Evolutionary conservation across 2,113 vertebrate species (phyloP), one percentile per base, ranked within the genome.

Genomic region (Lepus americanus): DNA sequence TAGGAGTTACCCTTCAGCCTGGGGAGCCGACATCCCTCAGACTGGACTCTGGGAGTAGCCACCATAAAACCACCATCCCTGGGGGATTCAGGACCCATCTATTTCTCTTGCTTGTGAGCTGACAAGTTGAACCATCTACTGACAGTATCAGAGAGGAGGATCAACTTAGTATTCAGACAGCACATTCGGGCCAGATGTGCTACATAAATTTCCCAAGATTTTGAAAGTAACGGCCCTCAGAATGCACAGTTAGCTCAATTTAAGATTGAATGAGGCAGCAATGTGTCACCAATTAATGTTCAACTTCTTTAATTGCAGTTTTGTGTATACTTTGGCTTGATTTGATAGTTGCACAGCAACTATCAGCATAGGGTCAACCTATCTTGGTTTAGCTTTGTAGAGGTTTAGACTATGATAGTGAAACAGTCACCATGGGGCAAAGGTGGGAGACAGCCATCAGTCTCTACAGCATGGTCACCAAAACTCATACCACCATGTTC

Each of bases 21-120:
- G 29, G 31, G 23, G 29, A 44, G 19, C n/a, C 70, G 73, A 4
- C 5, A 17, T 31, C 55, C 44, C 55, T 67, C 72, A 44, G n/a
- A n/a, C 0, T 36, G 63, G 44, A 8, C 8, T 49, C 66, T 77
- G 29, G 3, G 19, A 4, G 23, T 22, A 11, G 39, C 6, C 22
- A 85, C 9, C 29, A 9, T 36, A 69, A 93, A 74, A 78, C 23
- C 13, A 81, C 17, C 17, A 69, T 77, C 23, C 36, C n/a, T 9
- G 6, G 17, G 29, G 70, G 61, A 92, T 29, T 84, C 9, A 39
- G 53, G 23, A 23, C 27, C 64, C 63, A 0, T 20, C 6, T 39
- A 36, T 83, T 83, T 25, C 53, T 2, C 20, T 19, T 27, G 66
- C 49, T 19, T 29, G 14, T 31, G 13, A 27, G 16, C 44, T 83